phyloP scores from a whole-genome alignment of 1,140 invertebrate genomes.

The Tetraneura akinire region DNA sequence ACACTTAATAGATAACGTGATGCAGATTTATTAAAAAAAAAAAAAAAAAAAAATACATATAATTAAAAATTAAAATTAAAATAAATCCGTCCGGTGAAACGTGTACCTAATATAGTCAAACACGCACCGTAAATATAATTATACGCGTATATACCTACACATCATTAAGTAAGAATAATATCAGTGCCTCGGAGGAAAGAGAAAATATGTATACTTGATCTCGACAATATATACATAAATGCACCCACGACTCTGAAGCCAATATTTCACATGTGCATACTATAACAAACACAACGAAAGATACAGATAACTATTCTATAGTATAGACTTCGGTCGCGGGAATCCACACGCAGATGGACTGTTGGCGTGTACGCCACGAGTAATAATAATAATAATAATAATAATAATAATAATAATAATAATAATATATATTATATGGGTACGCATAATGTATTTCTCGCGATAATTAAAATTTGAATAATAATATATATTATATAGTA shows the following conservation, averaged over 20 bases:
- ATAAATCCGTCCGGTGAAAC: not conserved
- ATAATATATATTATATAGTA: not conserved
- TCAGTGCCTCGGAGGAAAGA: not conserved
- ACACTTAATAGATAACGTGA: no score
- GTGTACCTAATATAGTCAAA: not conserved
- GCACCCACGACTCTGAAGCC: constrained; percentile 10
- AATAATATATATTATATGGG: no score
- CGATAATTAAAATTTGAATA: constrained; percentile 28
- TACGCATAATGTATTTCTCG: not conserved
- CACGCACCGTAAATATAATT: no score
- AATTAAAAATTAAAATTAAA: constrained; percentile 7
- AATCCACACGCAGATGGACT: constrained; percentile 10
- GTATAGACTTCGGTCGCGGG: no score
- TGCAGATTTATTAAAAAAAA: no score
- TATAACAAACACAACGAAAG: not conserved
- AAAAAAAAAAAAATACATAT: no score
- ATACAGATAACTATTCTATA: not conserved
- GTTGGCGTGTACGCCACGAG: not conserved
- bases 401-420: no score
- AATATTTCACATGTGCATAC: not conserved
- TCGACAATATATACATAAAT: not conserved
- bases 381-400: constrained; percentile 1
- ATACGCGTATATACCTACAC: no score
- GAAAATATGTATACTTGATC: not conserved
- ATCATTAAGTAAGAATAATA: not conserved